Evolutionary conservation across 2,888 invertebrate genomes (phyloP).

Genomic region (Zonitis immaculata): DNA sequence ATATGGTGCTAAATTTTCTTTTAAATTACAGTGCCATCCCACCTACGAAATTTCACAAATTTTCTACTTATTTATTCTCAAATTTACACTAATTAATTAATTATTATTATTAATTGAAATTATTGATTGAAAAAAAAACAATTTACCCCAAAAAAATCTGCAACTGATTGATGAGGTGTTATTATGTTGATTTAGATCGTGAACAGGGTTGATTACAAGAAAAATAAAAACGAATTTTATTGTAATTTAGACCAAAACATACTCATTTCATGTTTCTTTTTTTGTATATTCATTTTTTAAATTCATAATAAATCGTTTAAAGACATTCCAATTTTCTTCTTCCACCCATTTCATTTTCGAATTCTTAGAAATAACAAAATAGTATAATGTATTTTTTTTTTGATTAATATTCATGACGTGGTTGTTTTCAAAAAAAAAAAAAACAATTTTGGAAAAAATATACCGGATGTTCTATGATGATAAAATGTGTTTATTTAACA

Average conservation of each 20-base stretch:
- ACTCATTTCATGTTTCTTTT: background rate
- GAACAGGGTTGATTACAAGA: background rate
- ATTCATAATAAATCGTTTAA: background rate
- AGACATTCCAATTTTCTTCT: background rate
- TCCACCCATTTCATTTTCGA: background rate
- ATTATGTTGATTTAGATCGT: background rate
- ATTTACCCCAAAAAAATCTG: background rate
- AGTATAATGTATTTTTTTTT: background rate
- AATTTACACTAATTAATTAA: no score
- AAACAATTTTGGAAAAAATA: no score
- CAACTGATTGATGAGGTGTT: background rate
- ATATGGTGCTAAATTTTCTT: slow-evolving; percentile 8
- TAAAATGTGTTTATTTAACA: no score
- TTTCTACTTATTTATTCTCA: slow-evolving; percentile 4
- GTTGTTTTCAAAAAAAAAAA: background rate
- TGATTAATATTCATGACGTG: background rate
- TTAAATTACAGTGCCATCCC: slow-evolving; percentile 1
- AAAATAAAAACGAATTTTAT: background rate
- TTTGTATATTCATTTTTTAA: background rate
- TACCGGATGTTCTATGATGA: no score
- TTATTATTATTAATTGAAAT: no score
- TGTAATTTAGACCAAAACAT: background rate
- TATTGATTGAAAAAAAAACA: no score
- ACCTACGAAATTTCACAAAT: background rate
- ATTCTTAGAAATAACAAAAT: background rate